Percentiles rank a stretch among this genome's conserved stretches.
phyloP scores from a whole-genome alignment of 2,888 invertebrate genomes.

The Sinopyrophorus schimmeli region DNA sequence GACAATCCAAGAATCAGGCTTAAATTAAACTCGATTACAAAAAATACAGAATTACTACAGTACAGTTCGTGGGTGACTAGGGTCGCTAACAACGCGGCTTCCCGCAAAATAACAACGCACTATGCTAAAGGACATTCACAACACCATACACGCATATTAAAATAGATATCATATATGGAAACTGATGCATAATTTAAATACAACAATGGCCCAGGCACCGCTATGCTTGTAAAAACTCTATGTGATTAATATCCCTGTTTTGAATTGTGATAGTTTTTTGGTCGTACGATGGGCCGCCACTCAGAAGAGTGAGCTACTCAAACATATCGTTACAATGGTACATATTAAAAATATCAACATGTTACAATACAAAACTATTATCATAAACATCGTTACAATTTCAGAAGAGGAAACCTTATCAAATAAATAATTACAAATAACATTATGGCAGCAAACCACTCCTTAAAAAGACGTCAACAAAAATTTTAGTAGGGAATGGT shows the following conservation, averaged over 20 bases:
- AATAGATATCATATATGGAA: conserved; percentile 53
- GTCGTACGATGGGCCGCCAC: conserved; percentile 47
- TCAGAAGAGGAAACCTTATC: conserved; percentile 33
- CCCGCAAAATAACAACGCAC: conserved; percentile 56
- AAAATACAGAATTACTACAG: conserved; percentile 43
- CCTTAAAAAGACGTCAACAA: conserved; percentile 56
- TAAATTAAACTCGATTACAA: too few species aligned
- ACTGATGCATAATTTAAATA: conserved; percentile 52
- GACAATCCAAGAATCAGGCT: too few species aligned
- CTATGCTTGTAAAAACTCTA: conserved; percentile 52
- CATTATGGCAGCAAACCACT: conserved; percentile 52
- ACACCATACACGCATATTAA: conserved; percentile 57
- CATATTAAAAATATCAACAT: conserved; percentile 56
- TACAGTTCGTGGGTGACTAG: conserved; percentile 54
- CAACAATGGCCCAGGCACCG: conserved; percentile 55
- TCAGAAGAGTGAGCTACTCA: conserved; percentile 34
- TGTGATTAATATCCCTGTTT: conserved; percentile 51
- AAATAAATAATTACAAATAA: conserved; percentile 39
- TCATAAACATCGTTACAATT: conserved; percentile 37
- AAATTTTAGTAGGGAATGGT: conserved; percentile 52
- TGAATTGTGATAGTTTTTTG: conserved; percentile 51
- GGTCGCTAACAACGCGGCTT: conserved; percentile 57
- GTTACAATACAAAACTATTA: conserved; percentile 44
- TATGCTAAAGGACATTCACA: conserved; percentile 54
- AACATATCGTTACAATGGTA: conserved; percentile 49